Evolutionary conservation across 2,888 invertebrate species (phyloP).

Genomic region (Leucozona laternaria): DNA sequence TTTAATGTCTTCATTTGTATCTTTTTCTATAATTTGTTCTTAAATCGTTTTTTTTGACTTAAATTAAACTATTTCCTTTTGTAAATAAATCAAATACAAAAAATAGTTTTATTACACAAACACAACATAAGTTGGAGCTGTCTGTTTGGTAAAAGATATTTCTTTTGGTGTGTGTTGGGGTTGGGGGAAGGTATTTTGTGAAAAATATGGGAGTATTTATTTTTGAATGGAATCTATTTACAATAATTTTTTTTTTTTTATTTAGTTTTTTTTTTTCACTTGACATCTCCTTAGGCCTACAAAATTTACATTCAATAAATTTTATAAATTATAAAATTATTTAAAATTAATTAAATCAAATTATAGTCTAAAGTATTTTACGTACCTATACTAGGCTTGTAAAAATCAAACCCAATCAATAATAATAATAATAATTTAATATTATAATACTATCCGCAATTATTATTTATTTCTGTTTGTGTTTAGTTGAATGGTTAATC

Average conservation of each 20-base stretch:
- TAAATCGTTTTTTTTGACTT: slow-evolving; percentile 14
- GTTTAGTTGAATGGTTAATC: slow-evolving; percentile 24
- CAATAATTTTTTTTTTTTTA: slow-evolving; percentile 54
- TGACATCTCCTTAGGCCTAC: slow-evolving; percentile 45
- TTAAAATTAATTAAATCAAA: slow-evolving; percentile 45
- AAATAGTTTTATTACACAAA: slow-evolving; percentile 23
- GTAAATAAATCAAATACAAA: slow-evolving; percentile 45
- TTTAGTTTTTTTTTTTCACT: slow-evolving; percentile 30
- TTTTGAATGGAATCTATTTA: slow-evolving; percentile 65
- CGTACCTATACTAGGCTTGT: slow-evolving; percentile 64
- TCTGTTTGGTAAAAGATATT: slow-evolving; percentile 19
- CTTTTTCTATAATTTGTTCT: slow-evolving; percentile 21
- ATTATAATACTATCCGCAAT: slow-evolving; percentile 70
- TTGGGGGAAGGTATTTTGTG: slow-evolving; percentile 27
- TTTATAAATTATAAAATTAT: slow-evolving; percentile 46
- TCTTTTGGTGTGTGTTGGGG: slow-evolving; percentile 7
- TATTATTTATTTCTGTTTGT: background rate
- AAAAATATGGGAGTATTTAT: slow-evolving; percentile 63
- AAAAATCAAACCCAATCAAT: slow-evolving; percentile 74
- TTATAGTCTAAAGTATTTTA: slow-evolving; percentile 39
- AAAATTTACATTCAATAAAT: slow-evolving; percentile 46
- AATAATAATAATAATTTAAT: slow-evolving; percentile 57
- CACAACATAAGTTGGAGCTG: slow-evolving; percentile 22
- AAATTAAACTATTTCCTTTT: slow-evolving; percentile 29
- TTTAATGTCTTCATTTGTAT: slow-evolving; percentile 52